Evolutionary conservation across 1,140 invertebrate genomes (phyloP), one percentile per base, ranked within the genome.

Genomic region (Drosophila kepulauana): DNA sequence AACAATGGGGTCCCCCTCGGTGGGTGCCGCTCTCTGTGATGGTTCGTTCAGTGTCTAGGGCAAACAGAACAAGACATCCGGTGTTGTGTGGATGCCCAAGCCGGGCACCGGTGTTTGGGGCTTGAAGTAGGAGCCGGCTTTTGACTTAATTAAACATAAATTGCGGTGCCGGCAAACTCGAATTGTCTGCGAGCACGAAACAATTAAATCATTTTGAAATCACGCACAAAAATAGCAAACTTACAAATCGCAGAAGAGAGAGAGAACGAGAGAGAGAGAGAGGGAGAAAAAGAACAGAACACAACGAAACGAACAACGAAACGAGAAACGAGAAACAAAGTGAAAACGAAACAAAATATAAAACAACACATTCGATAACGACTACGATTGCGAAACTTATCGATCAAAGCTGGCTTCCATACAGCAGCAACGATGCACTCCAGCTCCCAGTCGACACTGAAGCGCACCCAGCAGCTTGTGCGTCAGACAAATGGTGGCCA

Each of bases 401-500:
- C 69, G 69, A 52, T 67, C 43, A 62, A 66, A 70, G 58, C 61
- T 65, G 71, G 71, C 75, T 69, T 45, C 76, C 49, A 81, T 77
- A 68, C 74, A 58, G 33, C 67, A 51, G 30, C 54, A 66, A 74
- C 48, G 41, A 82, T 89, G 79, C 78, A 79, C 69, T 86, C 78
- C 48, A 70, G 79, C 71, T 82, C 82, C 11, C 82, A 82, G 68
- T 91, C 82, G 65, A 82, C 87, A 59, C 76, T 82, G 54, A 82
- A 89, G 72, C 82, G 86, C 68, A 82, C 78, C 1, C 80, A 90
- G 58, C 85, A 79, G 16, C 72, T 91, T 38, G 81, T 86, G 75
- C 71, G 78, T 16, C 79, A 93, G 48, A 94, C 94, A 72, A 94
- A 94, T n/a, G 94, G 94, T 69, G 59, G 75, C 11, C 61, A 73